Evolutionary conservation across 1,140 invertebrate genomes (phyloP), one percentile per base, ranked within the genome.

Genomic region (Dufourea novaeangliae): DNA sequence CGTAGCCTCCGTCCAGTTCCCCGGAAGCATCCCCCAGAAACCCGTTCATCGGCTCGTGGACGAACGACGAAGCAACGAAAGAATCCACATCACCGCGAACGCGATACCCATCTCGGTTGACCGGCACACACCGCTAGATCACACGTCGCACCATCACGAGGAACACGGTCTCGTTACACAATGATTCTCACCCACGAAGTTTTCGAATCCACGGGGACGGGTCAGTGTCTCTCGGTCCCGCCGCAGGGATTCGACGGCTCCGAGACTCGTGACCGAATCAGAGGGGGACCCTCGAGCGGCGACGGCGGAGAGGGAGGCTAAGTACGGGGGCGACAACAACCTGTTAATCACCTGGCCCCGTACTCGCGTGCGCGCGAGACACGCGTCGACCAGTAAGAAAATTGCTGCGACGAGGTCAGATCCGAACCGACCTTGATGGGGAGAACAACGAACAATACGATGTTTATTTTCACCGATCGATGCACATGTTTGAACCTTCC

Each of bases 341-440:
- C 86, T 87, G 86, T 87, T 87, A 85, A 86, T 86, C 74, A 85
- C 74, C 78, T 74, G 71, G 71, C 59, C 61, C n/a, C n/a, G n/a
- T n/a, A n/a, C n/a, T n/a, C n/a, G n/a, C n/a, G 56, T 59, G 67
- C 46, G 56, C 78, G 34, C 71, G 32, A 37, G 80, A 32, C 78
- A 75, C 80, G 78, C 57, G 56, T 59, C 61, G 34, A 5, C 0
- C 37, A 27, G 14, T 59, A 57, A 68, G 67, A 81, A 64, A 63
- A 14, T 37, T n/a, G 32, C 56, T 67, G 46, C 14, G 34, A 77
- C 46, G 4, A 5, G 50, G 34, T 25, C 32, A 32, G 34, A 39
- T 44, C 14, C 37, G 27, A 25, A 39, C 37, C 29, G 46, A 54
- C 22, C 37, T 52, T 29, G 61, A 32, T n/a, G n/a, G n/a, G n/a